Conservation (phyloP, 2,888 invertebrate genomes). For the Gymnosoma rotundatum region DNA sequence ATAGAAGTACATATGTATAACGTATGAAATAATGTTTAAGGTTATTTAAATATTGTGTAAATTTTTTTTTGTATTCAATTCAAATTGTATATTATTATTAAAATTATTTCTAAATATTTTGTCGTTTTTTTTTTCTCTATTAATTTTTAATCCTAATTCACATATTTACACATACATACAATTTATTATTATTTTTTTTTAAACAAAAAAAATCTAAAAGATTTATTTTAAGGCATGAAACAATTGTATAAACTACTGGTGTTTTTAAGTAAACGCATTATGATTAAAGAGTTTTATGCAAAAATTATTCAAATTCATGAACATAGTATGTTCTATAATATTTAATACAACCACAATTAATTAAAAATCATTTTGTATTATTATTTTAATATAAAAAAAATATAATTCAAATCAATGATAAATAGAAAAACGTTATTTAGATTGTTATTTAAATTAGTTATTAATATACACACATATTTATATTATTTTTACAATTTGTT, state of each 20-base stretch:
- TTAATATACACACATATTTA: conserved; percentile 40
- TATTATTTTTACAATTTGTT: conserved; percentile 39
- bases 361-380: not conserved
- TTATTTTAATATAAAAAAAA: not conserved
- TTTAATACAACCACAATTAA: conserved; percentile 53
- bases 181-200: conserved; percentile 5
- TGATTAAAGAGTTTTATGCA: conserved; percentile 8
- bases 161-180: conserved; percentile 47
- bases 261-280: conserved; percentile 38
- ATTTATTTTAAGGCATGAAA: conserved; percentile 60
- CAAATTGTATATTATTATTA: not conserved
- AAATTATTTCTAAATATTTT: not conserved
- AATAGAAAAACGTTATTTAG: not conserved
- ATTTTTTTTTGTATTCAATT: not conserved
- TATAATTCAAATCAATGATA: not conserved
- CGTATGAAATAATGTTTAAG: not conserved
- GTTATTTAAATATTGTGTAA: not conserved
- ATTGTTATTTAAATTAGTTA: conserved; percentile 4
- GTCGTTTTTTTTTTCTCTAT: conserved; percentile 17
- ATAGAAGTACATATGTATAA: not conserved
- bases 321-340: not conserved
- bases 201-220: conserved; percentile 1
- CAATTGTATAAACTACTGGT: conserved; percentile 58
- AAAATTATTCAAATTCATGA: conserved; percentile 22
- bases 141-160: conserved; percentile 35